phyloP scores from a whole-genome alignment of 2,888 invertebrate genomes.

The Cephalotes varians region DNA sequence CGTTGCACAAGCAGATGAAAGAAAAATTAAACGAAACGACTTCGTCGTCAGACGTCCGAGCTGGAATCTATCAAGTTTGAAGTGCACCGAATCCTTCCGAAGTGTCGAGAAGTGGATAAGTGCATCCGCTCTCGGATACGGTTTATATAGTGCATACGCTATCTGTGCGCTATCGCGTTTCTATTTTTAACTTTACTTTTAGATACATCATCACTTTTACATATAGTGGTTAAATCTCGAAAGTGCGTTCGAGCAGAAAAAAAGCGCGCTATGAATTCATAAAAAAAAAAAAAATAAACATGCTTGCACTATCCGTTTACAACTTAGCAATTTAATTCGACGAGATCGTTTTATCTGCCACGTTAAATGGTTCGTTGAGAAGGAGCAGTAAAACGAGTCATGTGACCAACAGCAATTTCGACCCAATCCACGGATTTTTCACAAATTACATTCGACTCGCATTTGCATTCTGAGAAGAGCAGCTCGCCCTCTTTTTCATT shows the following conservation, averaged over 20 bases:
- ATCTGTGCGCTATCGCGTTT: not conserved
- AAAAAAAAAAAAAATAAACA: no score
- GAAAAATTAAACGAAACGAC: not conserved
- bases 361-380: not conserved
- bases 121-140: conserved; percentile 20
- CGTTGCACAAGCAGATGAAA: not conserved
- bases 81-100: conserved; percentile 47
- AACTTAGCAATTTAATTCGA: conserved; percentile 21
- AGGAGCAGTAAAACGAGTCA: conserved; percentile 9
- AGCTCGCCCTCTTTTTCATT: conserved; percentile 1
- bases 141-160: conserved; percentile 9
- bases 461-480: conserved; percentile 41
- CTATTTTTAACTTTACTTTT: conserved; percentile 23
- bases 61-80: conserved; percentile 46
- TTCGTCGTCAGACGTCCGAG: not conserved
- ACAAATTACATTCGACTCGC: conserved; percentile 41
- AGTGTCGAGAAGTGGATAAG: conserved; percentile 54
- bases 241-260: not conserved
- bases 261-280: not conserved
- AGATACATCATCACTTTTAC: not conserved
- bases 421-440: conserved; percentile 28
- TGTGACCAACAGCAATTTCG: conserved; percentile 22
- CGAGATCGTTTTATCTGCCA: not conserved
- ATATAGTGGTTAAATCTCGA: conserved; percentile 21
- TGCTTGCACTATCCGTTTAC: conserved; percentile 13